Evolutionary conservation across 2,888 invertebrate genomes (phyloP).

Genomic region (Brachylomia viminalis): DNA sequence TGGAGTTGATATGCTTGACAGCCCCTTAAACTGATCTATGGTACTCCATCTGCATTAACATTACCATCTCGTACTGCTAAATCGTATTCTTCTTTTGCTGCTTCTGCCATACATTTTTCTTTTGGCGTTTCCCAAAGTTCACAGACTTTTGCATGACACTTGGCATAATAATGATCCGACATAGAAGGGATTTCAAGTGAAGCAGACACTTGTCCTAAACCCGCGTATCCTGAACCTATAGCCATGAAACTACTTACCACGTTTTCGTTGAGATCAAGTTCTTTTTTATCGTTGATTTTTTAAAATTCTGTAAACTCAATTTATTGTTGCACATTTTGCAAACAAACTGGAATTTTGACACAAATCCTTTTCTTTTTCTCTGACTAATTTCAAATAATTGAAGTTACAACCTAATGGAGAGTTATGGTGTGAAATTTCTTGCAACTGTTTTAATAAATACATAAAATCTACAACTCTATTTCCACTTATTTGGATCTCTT

Average conservation of each 20-base stretch:
- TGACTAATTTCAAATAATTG: constrained; percentile 1
- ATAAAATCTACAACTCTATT: constrained; percentile 12
- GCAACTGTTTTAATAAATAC: constrained; percentile 3
- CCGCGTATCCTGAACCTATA: constrained; percentile 1
- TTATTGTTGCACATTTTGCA: constrained; percentile 2
- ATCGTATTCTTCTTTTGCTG: constrained; percentile 7
- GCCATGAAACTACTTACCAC: constrained; percentile 5
- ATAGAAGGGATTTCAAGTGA: constrained; percentile 1
- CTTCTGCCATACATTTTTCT: constrained; percentile 9
- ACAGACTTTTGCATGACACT: constrained; percentile 2
- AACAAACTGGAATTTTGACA: neutral
- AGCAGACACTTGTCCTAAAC: constrained; percentile 1
- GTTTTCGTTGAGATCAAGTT: neutral
- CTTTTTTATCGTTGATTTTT: neutral
- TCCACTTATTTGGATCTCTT: neutral
- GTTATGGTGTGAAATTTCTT: neutral
- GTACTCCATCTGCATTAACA: too few species aligned
- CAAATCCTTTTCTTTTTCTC: neutral
- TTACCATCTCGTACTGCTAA: too few species aligned
- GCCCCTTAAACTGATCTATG: too few species aligned
- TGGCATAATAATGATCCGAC: neutral
- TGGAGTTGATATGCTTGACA: constrained; percentile 7
- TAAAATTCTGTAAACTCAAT: constrained; percentile 1
- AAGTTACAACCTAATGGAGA: constrained; percentile 4
- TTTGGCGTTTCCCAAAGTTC: constrained; percentile 6